Evolutionary conservation across 1,140 invertebrate genomes (phyloP), one percentile per base, ranked within the genome.

Genomic region (Zaprionus inermis): DNA sequence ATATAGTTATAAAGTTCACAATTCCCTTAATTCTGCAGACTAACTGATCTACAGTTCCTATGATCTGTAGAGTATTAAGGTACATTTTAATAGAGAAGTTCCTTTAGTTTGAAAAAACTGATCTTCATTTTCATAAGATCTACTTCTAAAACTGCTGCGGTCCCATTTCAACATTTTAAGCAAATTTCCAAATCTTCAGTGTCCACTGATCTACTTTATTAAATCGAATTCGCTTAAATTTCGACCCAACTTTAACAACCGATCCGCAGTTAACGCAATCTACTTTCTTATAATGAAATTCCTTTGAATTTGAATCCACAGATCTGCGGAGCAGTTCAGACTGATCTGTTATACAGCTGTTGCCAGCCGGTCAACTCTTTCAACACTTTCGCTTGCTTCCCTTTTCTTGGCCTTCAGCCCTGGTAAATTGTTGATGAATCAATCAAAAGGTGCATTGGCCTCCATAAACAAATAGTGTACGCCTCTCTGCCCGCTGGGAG

Each of bases 371-470:
- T 18, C 20, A 14, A 49, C 16, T 54, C 57, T 69, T 69, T 69
- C 65, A 69, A 57, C 71, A 73, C 71, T 73, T 73, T 73, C 65
- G 57, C 71, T 61, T 14, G 28, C 28, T 34, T n/a, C 18, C 10
- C 9, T 16, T 54, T 11, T 52, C 32, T 7, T 58, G 57, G 46
- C 58, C 58, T 69, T 69, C 65, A 56, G 16, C n/a, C 14, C 41
- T 7, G 10, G 41, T 46, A 64, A 38, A 24, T 34, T 56, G 52
- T 56, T 52, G 52, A 49, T 20, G 20, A 36, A 63, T 74, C 66
- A 74, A 74, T 74, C 72, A 70, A 57, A 70, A 70, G 52, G 72
- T 72, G 70, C 70, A 72, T 66, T 72, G 72, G 71, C 71, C 58
- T 36, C 30, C 36, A 32, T 22, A 60, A 67, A 81, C 80, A 79